Percentiles rank a stretch among this genome's conserved stretches.
Conservation (phyloP, 2,888 invertebrate species). For the Thumatha senex region DNA sequence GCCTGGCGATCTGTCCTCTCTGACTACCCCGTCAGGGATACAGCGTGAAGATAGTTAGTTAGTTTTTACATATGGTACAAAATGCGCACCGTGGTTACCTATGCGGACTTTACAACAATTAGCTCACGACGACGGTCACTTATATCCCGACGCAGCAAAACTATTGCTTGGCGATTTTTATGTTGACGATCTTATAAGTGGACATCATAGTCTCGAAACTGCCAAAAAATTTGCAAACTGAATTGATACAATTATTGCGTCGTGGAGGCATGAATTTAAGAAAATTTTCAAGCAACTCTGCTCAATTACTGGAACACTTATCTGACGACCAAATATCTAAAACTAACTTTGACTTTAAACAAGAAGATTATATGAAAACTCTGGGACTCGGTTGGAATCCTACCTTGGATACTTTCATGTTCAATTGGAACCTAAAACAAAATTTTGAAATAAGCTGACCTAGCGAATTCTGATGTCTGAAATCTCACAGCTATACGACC, state of each 20-base stretch:
- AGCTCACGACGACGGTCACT: slow-evolving; percentile 13
- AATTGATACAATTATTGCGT: background rate
- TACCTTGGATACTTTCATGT: slow-evolving; percentile 13
- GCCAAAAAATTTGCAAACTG: background rate
- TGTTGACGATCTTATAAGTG: background rate
- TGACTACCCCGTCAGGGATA: too few relatives aligned
- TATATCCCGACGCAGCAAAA: background rate
- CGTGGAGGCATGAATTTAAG: background rate
- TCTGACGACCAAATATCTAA: background rate
- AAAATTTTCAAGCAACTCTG: background rate
- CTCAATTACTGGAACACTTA: background rate
- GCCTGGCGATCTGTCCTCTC: too few relatives aligned
- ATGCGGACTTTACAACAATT: slow-evolving; percentile 14
- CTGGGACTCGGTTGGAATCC: slow-evolving; percentile 19
- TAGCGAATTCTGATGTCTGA: slow-evolving; percentile 14
- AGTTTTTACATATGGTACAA: too few relatives aligned
- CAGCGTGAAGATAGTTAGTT: too few relatives aligned
- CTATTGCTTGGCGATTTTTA: background rate
- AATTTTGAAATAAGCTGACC: background rate
- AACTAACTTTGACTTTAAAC: slow-evolving; percentile 12
- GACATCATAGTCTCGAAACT: background rate
- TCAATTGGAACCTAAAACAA: slow-evolving; percentile 7
- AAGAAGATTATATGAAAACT: slow-evolving; percentile 8
- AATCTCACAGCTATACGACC: slow-evolving; percentile 1
- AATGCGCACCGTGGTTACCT: slow-evolving; percentile 15